Percentiles rank a stretch among this genome's conserved stretches.
Evolutionary conservation across 2,888 invertebrate species (phyloP).

Genomic region (Ctena decussata): DNA sequence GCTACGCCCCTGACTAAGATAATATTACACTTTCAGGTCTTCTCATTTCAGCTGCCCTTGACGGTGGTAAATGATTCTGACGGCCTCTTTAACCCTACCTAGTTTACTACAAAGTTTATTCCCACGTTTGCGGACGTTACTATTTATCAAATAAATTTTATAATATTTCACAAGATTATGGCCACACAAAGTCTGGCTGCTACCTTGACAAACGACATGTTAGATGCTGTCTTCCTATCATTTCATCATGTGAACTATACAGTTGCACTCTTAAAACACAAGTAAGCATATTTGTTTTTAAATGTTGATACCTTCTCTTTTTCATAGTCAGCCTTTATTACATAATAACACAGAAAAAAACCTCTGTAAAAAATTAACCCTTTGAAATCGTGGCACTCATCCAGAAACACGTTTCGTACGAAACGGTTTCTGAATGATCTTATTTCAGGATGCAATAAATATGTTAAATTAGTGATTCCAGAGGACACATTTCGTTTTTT

Average conservation of each 20-base stretch:
- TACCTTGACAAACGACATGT: background rate
- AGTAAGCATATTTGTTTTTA: no score
- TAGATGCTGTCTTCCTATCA: background rate
- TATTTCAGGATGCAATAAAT: no score
- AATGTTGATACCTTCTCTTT: no score
- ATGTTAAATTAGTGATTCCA: no score
- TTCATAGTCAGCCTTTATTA: no score
- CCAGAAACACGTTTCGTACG: no score
- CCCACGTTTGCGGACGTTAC: background rate
- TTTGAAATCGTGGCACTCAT: no score
- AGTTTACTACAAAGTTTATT: conserved; percentile 3
- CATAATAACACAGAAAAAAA: no score
- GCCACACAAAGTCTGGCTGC: conserved; percentile 11
- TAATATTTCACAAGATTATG: background rate
- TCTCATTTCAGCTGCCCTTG: background rate
- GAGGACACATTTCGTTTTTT: no score
- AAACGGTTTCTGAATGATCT: no score
- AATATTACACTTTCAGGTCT: background rate
- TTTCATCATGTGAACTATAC: background rate
- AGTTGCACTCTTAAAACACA: background rate
- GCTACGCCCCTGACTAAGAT: no score
- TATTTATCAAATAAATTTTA: background rate
- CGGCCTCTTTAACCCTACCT: background rate
- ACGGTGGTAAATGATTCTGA: background rate
- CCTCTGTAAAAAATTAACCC: no score